phyloP scores from a whole-genome alignment of 2,888 invertebrate species.

The Dryomyza anilis region DNA sequence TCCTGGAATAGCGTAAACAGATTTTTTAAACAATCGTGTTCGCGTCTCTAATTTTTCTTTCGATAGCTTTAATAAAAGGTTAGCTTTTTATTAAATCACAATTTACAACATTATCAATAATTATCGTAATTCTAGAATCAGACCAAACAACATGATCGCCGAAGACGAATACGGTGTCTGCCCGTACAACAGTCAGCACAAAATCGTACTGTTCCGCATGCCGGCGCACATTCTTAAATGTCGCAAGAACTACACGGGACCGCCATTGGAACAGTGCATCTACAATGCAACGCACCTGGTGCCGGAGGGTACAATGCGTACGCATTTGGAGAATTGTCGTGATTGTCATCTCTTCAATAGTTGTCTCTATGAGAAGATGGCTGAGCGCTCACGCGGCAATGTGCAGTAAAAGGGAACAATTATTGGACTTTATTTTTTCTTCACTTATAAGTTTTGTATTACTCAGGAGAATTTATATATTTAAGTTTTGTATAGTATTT shows the following conservation, averaged over 20 bases:
- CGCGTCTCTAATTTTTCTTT: neutral
- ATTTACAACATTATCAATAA: too few relatives aligned
- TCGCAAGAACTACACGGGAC: conserved; percentile 43
- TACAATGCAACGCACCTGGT: conserved; percentile 58
- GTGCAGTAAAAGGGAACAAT: too few relatives aligned
- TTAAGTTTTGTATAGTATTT: too few relatives aligned
- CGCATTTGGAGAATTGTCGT: conserved; percentile 47
- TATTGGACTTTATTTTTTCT: too few relatives aligned
- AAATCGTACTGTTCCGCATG: conserved; percentile 43
- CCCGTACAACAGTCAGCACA: conserved; percentile 44
- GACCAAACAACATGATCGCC: neutral
- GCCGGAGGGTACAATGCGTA: conserved; percentile 41
- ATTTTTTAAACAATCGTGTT: neutral
- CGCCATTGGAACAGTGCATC: conserved; percentile 50
- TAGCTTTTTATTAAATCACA: neutral
- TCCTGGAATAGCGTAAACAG: too few relatives aligned
- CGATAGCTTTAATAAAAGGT: neutral
- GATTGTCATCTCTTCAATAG: conserved; percentile 43
- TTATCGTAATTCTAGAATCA: too few relatives aligned
- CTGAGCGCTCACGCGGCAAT: conserved; percentile 18
- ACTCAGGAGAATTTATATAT: too few relatives aligned
- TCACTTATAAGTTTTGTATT: too few relatives aligned
- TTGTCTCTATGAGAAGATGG: conserved; percentile 35
- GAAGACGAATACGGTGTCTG: conserved; percentile 41
- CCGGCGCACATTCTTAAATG: conserved; percentile 48